These are phyloP conservation scores for Gnatocerus cornutus DNA, from an alignment of 2,888 invertebrate genomes.

Conservation along the genomic window DNA sequence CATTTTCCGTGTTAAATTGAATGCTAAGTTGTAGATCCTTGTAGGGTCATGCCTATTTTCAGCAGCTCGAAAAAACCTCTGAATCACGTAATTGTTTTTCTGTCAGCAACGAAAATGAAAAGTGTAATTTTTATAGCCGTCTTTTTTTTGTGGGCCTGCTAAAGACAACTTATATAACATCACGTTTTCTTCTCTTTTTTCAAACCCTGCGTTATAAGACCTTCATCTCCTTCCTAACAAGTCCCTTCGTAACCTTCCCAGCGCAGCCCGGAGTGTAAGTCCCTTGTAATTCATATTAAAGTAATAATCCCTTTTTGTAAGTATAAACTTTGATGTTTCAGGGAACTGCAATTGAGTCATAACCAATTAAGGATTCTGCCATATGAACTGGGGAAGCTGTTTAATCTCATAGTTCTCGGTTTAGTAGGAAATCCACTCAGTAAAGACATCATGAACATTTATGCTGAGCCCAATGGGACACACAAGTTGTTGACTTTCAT, in stretches of 20 bases:
- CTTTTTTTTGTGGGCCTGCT: constrained; percentile 38
- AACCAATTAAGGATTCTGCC: constrained; percentile 96
- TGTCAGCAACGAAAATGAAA: neutral
- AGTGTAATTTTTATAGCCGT: constrained; percentile 30
- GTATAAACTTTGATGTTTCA: constrained; percentile 69
- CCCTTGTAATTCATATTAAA: constrained; percentile 28
- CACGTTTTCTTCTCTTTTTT: constrained; percentile 33
- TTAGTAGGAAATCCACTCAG: constrained; percentile 95
- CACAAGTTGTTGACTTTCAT: constrained; percentile 95
- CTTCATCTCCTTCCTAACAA: constrained; percentile 20
- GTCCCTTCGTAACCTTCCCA: constrained; percentile 3
- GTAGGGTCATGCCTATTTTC: neutral
- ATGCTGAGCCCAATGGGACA: constrained; percentile 95
- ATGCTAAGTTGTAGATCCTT: too few species aligned
- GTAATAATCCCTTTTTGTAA: constrained; percentile 36
- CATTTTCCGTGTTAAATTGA: neutral
- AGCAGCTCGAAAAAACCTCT: neutral
- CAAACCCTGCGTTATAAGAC: constrained; percentile 28
- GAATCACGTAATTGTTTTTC: neutral
- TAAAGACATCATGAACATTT: constrained; percentile 92
- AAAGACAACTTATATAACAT: constrained; percentile 29
- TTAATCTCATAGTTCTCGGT: constrained; percentile 95
- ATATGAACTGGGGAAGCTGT: constrained; percentile 97
- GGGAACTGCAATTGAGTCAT: constrained; percentile 95
- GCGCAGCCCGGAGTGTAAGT: constrained; percentile 38